Evolutionary conservation across 2,888 invertebrate genomes (phyloP), one percentile per base, ranked within the genome.

Genomic region (Zaprionus bogoriensis): DNA sequence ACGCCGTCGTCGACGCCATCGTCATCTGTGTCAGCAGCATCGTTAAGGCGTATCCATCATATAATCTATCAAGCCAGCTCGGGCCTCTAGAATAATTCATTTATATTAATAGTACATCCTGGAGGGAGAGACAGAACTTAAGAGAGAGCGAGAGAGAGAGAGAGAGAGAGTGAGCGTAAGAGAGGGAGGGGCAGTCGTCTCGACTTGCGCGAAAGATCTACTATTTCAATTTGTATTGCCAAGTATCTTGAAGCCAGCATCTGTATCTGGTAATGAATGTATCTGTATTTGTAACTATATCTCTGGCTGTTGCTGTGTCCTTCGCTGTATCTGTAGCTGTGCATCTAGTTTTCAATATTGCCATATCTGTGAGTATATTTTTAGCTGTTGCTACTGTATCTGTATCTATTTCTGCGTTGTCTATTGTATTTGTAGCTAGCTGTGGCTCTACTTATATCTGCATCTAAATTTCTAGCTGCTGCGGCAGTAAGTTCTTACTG

Each of bases 1-100:
- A 46, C 30, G 20, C 42, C 19, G 42, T 42, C 55, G 38, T 51
- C 57, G 36, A 58, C 51, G 60, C 48, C 69, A 70, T 72, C 51
- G 60, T 52, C 69, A 70, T 72, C 51, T 47, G 32, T 47, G 65
- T 63, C 81, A 57, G 57, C 68, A 53, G 77, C 77, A 71, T 77
- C 77, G 82, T 82, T 77, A 78, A 70, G 82, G 67, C 82, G 72
- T 76, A 79, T 82, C 80, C 76, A 82, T 79, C 76, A 77, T 76
- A 79, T 60, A 79, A 82, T 78, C 80, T 78, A 77, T 77, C 82
- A 61, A 65, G 57, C 32, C 72, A 55, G 61, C 48, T 62, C 67
- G 63, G 53, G 71, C 69, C 67, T 65, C 66, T 61, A 60, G 64
- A 58, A 72, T 87, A 87, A 87, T 87, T 83, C 81, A 81, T 83